These are phyloP conservation scores for Empis stercorea DNA, from an alignment of 2,888 invertebrate genomes.

Conservation along the genomic window DNA sequence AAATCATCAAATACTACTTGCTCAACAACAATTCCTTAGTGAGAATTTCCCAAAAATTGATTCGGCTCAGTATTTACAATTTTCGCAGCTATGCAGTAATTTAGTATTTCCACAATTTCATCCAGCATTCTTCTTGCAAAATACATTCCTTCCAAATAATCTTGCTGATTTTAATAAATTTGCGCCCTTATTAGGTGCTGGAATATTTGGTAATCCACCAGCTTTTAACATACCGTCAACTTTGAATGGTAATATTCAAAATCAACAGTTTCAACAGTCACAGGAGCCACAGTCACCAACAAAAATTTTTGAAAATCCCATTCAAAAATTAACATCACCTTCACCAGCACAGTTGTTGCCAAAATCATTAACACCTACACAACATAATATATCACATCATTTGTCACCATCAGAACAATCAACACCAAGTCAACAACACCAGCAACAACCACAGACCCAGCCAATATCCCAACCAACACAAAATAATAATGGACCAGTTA, in stretches of 20 bases:
- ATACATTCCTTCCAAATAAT: conserved; percentile 39
- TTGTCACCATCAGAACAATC: conserved; percentile 10
- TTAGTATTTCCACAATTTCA: conserved; percentile 45
- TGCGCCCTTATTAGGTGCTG: conserved; percentile 32
- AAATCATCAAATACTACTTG: conserved; percentile 45
- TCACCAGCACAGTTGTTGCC: conserved; percentile 20
- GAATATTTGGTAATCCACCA: conserved; percentile 7
- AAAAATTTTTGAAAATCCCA: conserved; percentile 8
- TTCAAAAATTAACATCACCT: conserved; percentile 12
- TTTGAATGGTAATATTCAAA: not conserved
- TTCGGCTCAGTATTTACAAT: conserved; percentile 43
- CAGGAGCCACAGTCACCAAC: conserved; percentile 2
- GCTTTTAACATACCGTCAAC: not conserved
- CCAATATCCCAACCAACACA: conserved; percentile 20
- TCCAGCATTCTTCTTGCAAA: conserved; percentile 48
- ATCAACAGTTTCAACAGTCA: conserved; percentile 2
- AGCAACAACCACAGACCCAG: conserved; percentile 11
- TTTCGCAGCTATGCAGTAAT: conserved; percentile 47
- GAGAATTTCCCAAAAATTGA: conserved; percentile 48
- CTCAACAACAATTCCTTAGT: conserved; percentile 55
- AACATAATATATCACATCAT: conserved; percentile 8
- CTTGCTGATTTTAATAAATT: conserved; percentile 48
- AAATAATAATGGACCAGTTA: conserved; percentile 33
- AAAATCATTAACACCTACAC: conserved; percentile 13
- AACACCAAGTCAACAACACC: conserved; percentile 10